These are phyloP conservation scores for Genyomyrus donnyi DNA, from an alignment of 2,113 vertebrate genomes.

Conservation along the genomic window DNA sequence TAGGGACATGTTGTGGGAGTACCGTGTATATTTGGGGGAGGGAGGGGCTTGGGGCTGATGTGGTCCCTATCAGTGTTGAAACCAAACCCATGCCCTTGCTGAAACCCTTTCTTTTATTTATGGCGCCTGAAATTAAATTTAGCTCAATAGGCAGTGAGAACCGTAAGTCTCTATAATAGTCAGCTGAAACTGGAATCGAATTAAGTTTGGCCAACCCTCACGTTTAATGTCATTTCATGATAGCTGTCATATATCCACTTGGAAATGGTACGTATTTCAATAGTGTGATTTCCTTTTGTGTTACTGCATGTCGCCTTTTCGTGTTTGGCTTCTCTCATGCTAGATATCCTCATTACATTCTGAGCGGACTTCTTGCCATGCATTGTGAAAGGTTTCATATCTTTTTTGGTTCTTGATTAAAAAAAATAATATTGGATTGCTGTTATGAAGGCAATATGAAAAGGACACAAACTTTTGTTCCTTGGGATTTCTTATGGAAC, in stretches of 20 bases:
- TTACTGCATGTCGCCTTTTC: not conserved
- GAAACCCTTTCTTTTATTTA: constrained; percentile 24
- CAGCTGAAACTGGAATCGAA: constrained; percentile 29
- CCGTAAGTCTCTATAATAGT: constrained; percentile 34
- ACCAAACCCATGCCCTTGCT: not conserved
- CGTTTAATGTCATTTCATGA: not conserved
- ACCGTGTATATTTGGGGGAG: constrained; percentile 13
- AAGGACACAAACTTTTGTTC: not conserved
- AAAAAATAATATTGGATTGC: not conserved
- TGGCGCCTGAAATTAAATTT: constrained; percentile 27
- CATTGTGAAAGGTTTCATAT: not conserved
- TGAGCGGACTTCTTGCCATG: not conserved
- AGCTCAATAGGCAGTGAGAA: constrained; percentile 33
- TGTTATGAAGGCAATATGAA: not conserved
- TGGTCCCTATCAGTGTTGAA: not conserved
- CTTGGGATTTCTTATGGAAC: not conserved
- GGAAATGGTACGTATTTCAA: not conserved
- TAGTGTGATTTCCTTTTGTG: not conserved
- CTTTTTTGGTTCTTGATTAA: not conserved
- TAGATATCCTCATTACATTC: not conserved
- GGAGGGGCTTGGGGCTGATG: not conserved
- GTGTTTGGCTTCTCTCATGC: not conserved
- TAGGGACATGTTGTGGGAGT: not conserved
- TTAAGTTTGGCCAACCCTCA: constrained; percentile 11
- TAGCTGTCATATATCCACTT: not conserved